phyloP scores from a whole-genome alignment of 2,113 vertebrate genomes.

The Myrmecophaga tridactyla region DNA sequence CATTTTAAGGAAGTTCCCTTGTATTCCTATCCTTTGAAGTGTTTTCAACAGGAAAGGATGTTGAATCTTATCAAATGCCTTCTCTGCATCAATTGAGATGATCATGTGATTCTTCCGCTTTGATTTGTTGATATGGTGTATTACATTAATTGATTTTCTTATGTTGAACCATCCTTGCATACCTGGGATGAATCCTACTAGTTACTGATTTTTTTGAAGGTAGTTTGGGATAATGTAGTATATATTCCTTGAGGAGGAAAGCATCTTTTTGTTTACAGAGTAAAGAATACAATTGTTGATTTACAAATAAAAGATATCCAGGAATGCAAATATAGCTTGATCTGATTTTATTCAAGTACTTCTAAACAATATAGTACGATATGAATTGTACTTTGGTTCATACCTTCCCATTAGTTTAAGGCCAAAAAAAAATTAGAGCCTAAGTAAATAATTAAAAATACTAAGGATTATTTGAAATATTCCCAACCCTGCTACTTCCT shows the following conservation, averaged over 20 bases:
- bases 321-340: constrained; percentile 22
- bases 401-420: neutral
- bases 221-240: neutral
- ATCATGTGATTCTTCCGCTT: too few relatives aligned
- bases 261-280: neutral
- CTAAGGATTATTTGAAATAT: neutral
- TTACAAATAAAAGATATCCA: neutral
- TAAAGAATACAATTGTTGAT: neutral
- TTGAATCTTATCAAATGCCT: too few relatives aligned
- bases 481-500: neutral
- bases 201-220: neutral
- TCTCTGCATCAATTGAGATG: too few relatives aligned
- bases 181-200: too few relatives aligned
- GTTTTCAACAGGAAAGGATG: too few relatives aligned
- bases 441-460: constrained; percentile 4
- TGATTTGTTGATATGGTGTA: too few relatives aligned
- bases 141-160: too few relatives aligned
- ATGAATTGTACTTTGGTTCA: neutral
- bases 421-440: neutral
- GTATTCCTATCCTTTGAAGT: too few relatives aligned
- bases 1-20: too few relatives aligned
- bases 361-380: neutral
- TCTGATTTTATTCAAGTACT: neutral
- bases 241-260: neutral
- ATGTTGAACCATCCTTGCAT: too few relatives aligned